Base-by-base conservation (phyloP, 2,113 vertebrate species). In the Embiotoca jacksoni region DNA sequence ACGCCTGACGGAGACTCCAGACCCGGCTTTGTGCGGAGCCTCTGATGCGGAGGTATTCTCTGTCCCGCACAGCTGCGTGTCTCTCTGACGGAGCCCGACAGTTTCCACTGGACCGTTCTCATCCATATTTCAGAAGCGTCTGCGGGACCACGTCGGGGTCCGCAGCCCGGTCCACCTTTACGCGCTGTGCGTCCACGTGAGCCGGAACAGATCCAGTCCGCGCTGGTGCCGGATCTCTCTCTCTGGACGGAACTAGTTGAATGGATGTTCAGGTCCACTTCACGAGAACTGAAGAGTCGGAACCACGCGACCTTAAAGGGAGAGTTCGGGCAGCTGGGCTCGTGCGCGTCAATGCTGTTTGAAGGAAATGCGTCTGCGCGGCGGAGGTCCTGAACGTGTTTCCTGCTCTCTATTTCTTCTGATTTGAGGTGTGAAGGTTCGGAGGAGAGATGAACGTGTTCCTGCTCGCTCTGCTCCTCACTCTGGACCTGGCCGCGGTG, bases 381-480 rank as follows among this genome's bases (percentile, higher is more conserved):
- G 16, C 1, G 35, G 23, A 58, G 8, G 3, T 54, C 7, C 16
- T 15, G 13, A n/a, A 9, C 31, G 36, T 5, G 49, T 13, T 83
- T 60, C 53, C 41, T n/a, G 1, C 33, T 88, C 31, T 11, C 36
- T 47, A 69, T 62, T 53, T 66, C 23, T 13, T 54, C 33, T 33
- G 31, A 47, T 56, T 53, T 50, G 58, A 54, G 35, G 32, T 54
- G 23, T 23, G 23, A 23, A 23, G 23, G 23, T 13, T n/a, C 11
- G 36, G 64, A 13, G 61, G 64, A 56, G 98, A 95, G 93, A 99
- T 99, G 98, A 97, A 97, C 95, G 94, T 92, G 94, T 97, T 93
- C 87, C 87, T 97, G 53, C 90, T 96, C 88, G 95, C 95, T 85
- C 92, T 97, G 56, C 90, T 99, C 52, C 94, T 99, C 78, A 91